phyloP scores from a whole-genome alignment of 2,797 vertebrate genomes.

The Gallinago solitaria region DNA sequence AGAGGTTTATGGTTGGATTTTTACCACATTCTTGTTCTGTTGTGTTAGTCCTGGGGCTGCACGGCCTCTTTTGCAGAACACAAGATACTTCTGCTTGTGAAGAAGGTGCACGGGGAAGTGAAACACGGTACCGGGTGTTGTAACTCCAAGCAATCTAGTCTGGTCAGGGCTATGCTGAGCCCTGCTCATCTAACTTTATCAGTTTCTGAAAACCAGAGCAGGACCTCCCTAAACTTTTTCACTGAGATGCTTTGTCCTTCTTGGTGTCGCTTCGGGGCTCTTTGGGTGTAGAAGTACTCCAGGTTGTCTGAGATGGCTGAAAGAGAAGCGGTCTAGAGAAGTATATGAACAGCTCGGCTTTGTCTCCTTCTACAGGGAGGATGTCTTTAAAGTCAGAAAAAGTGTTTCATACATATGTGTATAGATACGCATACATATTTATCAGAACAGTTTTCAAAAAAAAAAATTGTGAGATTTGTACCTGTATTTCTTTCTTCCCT shows the following conservation, averaged over 20 bases:
- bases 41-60: not conserved
- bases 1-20: not conserved
- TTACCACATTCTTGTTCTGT: not conserved
- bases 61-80: not conserved
- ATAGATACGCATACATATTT: not conserved
- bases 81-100: not conserved
- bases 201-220: not conserved
- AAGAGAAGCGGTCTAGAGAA: not conserved
- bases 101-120: not conserved
- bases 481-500: not conserved
- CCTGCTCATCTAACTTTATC: rapidly evolving
- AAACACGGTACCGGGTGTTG: not conserved
- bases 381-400: not conserved
- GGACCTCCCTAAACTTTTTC: not conserved
- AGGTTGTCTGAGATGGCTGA: not conserved
- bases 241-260: not conserved
- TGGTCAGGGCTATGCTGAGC: not conserved
- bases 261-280: not conserved
- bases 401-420: not conserved
- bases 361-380: not conserved
- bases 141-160: not conserved
- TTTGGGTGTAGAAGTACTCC: not conserved
- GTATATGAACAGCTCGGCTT: not conserved
- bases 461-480: not conserved
- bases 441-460: not conserved